A percentile compares a stretch with the other conserved stretches of the same genome.
Evolutionary conservation across 2,797 vertebrate species (phyloP).

Genomic region (Masticophis lateralis): DNA sequence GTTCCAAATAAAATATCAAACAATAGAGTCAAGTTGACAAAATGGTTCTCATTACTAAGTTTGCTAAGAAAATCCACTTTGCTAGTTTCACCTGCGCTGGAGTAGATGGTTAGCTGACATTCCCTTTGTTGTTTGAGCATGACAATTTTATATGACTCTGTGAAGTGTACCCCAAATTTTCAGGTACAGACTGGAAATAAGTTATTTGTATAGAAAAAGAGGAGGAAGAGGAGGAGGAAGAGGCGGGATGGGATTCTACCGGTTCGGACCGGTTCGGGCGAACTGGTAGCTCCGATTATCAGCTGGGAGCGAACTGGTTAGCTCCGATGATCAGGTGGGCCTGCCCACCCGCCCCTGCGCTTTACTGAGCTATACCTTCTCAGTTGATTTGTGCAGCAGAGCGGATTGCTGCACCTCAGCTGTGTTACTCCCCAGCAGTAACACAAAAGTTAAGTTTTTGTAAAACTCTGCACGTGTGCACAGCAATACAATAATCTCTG

Average conservation of each 20-base stretch:
- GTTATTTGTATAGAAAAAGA: neutral
- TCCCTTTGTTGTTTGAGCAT: neutral
- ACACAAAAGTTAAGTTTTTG: too few species aligned
- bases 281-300: too few species aligned
- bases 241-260: too few species aligned
- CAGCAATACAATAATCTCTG: neutral
- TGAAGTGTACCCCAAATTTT: neutral
- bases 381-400: too few species aligned
- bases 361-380: too few species aligned
- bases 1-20: neutral
- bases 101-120: neutral
- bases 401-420: too few species aligned
- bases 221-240: neutral
- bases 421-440: too few species aligned
- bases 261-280: too few species aligned
- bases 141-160: conserved; percentile 26
- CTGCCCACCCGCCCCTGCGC: fast-evolving
- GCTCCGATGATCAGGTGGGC: too few species aligned
- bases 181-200: conserved; percentile 12
- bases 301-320: too few species aligned
- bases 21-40: neutral
- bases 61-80: neutral
- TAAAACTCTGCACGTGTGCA: too few species aligned
- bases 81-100: neutral
- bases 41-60: neutral